A percentile compares a stretch with the other conserved stretches of the same genome.
These are phyloP conservation scores for Scaptomyza hsui DNA, from an alignment of 1,140 invertebrate genomes.

Conservation along the genomic window DNA sequence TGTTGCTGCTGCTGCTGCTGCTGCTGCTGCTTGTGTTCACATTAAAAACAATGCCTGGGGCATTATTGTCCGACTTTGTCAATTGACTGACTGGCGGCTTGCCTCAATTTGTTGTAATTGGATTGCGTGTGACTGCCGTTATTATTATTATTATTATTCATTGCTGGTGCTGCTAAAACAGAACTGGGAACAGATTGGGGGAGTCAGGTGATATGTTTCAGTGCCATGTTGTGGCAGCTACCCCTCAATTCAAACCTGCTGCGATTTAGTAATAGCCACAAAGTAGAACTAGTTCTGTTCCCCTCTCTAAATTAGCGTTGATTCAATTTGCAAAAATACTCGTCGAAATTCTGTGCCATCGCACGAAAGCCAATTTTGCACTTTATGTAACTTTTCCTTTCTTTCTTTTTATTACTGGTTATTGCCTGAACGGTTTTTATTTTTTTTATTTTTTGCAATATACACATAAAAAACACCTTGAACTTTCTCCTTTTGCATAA, in stretches of 20 bases:
- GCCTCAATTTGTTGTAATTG: conserved; percentile 49
- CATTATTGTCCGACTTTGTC: conserved; percentile 34
- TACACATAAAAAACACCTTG: too few species aligned
- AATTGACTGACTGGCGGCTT: conserved; percentile 27
- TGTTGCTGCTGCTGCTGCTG: not conserved
- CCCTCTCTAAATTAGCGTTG: conserved; percentile 62
- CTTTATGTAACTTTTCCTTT: conserved; percentile 22
- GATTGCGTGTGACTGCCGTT: conserved; percentile 34
- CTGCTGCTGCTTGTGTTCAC: not conserved
- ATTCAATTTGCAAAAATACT: conserved; percentile 71
- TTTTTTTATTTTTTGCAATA: not conserved
- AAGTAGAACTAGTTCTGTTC: conserved; percentile 19
- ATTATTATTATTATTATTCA: conserved; percentile 5
- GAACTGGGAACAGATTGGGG: not conserved
- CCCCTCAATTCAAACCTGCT: conserved; percentile 18
- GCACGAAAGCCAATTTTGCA: conserved; percentile 25
- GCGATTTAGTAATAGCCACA: conserved; percentile 39
- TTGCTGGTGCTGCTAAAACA: conserved; percentile 23
- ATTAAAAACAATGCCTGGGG: conserved; percentile 34
- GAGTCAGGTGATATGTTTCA: conserved; percentile 32
- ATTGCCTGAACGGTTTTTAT: not conserved
- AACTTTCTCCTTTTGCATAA: too few species aligned
- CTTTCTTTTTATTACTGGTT: not conserved
- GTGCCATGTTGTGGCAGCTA: conserved; percentile 24
- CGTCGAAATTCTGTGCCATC: not conserved